These are phyloP conservation scores for Akabosia matsudoensis DNA, from an alignment of 1,140 invertebrate genomes.

Conservation along the genomic window DNA sequence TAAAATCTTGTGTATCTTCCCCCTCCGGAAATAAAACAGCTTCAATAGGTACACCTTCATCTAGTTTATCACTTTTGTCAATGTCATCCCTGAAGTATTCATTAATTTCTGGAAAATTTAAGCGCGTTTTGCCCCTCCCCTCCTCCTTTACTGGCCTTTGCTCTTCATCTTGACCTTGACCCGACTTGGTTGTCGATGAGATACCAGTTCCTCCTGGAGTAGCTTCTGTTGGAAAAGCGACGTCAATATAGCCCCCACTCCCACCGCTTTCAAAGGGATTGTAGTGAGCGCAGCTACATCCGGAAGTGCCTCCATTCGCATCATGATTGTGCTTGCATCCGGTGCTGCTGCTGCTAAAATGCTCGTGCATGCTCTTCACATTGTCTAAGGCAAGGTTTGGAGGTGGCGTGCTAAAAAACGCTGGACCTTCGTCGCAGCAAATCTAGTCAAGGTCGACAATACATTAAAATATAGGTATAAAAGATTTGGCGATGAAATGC, in stretches of 20 bases:
- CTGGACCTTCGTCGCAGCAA: not conserved
- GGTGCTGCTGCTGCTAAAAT: not conserved
- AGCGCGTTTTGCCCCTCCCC: not conserved
- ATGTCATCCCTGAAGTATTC: not conserved
- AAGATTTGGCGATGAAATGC: not conserved
- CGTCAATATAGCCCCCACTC: not conserved
- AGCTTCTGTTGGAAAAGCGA: not conserved
- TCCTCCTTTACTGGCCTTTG: not conserved
- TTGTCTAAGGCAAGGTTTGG: not conserved
- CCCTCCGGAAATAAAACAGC: not conserved
- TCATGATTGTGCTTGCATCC: not conserved
- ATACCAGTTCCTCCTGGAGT: not conserved
- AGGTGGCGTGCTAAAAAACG: not conserved
- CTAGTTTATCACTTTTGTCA: not conserved
- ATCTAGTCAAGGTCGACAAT: not conserved
- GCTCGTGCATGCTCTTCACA: not conserved
- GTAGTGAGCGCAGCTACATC: not conserved
- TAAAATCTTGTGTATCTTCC: not conserved
- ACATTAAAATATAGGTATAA: not conserved
- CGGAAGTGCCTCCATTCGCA: not conserved
- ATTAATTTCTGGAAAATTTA: not conserved
- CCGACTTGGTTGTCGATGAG: not conserved
- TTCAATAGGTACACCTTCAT: not conserved
- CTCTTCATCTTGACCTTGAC: not conserved
- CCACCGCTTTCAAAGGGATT: not conserved